Evolutionary conservation across 2,113 vertebrate genomes (phyloP).

Genomic region (human (Homo sapiens)): DNA sequence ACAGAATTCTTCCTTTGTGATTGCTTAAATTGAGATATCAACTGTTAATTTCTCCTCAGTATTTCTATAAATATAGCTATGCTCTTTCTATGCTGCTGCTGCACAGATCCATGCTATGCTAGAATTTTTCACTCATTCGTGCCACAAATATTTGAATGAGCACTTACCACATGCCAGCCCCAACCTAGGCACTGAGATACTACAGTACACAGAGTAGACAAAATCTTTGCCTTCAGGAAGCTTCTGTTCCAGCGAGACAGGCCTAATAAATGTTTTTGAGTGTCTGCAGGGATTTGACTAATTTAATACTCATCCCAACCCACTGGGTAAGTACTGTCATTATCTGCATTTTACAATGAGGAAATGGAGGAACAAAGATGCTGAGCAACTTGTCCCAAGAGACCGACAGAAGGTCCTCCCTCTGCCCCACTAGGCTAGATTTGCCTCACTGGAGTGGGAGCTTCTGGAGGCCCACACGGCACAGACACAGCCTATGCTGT

Average conservation of each 20-base stretch:
- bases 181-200: too few species aligned
- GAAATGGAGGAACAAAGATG: not conserved
- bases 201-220: not conserved
- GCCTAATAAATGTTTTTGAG: not conserved
- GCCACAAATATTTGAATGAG: not conserved
- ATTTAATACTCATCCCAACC: not conserved
- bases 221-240: not conserved
- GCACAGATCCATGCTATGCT: not conserved
- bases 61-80: not conserved
- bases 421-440: rapidly evolving
- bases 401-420: not conserved
- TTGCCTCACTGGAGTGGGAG: not conserved
- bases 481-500: rapidly evolving
- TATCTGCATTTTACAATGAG: not conserved
- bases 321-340: not conserved
- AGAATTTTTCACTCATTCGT: not conserved
- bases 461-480: not conserved
- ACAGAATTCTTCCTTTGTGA: not conserved
- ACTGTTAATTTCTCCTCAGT: not conserved
- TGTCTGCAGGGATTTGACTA: not conserved
- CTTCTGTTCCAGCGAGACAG: not conserved
- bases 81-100: not conserved
- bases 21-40: not conserved
- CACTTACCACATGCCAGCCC: not conserved
- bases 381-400: not conserved